Percentiles rank a stretch among this genome's conserved stretches.
phyloP scores from a whole-genome alignment of 2,888 invertebrate species.

The Ophion slaviceki region DNA sequence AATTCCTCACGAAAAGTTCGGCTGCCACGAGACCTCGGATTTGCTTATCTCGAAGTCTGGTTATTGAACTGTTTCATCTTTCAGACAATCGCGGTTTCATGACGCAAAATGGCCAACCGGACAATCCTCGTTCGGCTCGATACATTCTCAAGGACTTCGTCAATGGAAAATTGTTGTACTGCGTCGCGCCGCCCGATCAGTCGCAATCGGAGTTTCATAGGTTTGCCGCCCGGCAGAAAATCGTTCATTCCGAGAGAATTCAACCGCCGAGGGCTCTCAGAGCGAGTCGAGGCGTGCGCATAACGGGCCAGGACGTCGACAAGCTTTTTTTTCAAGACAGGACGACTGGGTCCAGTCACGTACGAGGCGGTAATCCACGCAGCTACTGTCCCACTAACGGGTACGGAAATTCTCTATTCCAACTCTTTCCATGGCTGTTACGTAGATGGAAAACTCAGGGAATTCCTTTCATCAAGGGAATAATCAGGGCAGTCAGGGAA shows the following conservation, averaged over 20 bases:
- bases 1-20: not conserved
- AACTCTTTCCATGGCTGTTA: not conserved
- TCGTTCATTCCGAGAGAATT: slow-evolving; percentile 80
- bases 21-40: not conserved
- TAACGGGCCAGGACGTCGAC: slow-evolving; percentile 86
- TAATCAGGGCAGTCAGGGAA: too few species aligned
- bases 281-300: slow-evolving; percentile 85
- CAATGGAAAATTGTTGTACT: slow-evolving; percentile 93
- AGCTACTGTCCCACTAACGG: slow-evolving; percentile 36
- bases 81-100: slow-evolving; percentile 97
- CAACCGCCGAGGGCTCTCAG: slow-evolving; percentile 85
- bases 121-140: slow-evolving; percentile 95
- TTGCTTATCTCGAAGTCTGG: not conserved
- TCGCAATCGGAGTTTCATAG: slow-evolving; percentile 87
- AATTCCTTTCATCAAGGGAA: too few species aligned
- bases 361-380: slow-evolving; percentile 83
- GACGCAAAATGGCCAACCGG: slow-evolving; percentile 98
- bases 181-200: slow-evolving; percentile 91
- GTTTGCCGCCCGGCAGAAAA: slow-evolving; percentile 84
- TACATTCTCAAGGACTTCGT: slow-evolving; percentile 96
- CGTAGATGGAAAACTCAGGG: too few species aligned
- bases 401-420: slow-evolving; percentile 5
- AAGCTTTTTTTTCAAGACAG: slow-evolving; percentile 85
- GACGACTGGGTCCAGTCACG: slow-evolving; percentile 83
- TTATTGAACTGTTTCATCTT: slow-evolving; percentile 45